phyloP scores from a whole-genome alignment of 2,888 invertebrate species.

The Cerastoderma edule region DNA sequence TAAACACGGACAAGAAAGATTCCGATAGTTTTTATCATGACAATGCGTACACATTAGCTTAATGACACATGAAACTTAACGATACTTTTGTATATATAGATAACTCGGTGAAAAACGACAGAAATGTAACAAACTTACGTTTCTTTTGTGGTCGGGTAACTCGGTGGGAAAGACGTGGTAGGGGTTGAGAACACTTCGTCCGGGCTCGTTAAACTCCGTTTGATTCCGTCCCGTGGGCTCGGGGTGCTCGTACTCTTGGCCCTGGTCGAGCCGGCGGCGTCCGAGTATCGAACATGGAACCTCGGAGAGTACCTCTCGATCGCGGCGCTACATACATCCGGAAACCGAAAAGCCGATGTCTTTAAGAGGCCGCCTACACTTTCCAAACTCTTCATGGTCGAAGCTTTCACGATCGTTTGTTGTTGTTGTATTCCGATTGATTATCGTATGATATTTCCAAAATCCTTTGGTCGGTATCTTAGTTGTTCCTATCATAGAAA shows the following conservation, averaged over 20 bases:
- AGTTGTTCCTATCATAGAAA: too few species aligned
- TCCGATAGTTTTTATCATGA: too few species aligned
- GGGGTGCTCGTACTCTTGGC: conserved; percentile 2
- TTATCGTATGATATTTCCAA: too few species aligned
- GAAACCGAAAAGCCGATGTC: neutral
- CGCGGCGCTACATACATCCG: conserved; percentile 15
- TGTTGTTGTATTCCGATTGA: too few species aligned
- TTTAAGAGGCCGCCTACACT: neutral
- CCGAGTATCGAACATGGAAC: conserved; percentile 16
- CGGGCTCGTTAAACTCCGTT: conserved; percentile 15
- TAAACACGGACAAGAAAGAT: too few species aligned
- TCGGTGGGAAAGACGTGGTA: neutral
- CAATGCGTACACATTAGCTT: too few species aligned
- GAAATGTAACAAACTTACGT: too few species aligned
- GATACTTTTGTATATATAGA: too few species aligned
- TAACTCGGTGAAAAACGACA: too few species aligned
- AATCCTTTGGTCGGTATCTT: too few species aligned
- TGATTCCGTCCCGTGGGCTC: neutral
- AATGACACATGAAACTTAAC: too few species aligned
- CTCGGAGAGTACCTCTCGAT: conserved; percentile 14
- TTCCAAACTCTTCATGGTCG: conserved; percentile 12
- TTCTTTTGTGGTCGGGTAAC: neutral
- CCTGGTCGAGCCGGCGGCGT: neutral
- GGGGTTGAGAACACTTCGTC: conserved; percentile 17
- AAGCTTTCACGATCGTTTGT: too few species aligned